These are phyloP conservation scores for Diplazon laetatorius DNA, from an alignment of 2,888 invertebrate genomes.

Conservation along the genomic window DNA sequence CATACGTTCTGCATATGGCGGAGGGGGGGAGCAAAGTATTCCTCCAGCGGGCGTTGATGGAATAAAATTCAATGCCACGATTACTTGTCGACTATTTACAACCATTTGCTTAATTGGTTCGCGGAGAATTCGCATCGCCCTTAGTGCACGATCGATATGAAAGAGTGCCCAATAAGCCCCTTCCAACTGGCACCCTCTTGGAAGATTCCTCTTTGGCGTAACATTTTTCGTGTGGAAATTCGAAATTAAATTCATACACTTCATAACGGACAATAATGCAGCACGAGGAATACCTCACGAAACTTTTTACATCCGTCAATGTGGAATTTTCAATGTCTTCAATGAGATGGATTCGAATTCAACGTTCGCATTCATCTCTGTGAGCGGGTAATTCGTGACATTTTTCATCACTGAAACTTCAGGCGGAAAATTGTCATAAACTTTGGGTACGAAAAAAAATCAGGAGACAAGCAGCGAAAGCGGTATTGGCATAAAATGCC, in stretches of 20 bases:
- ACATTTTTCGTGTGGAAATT: neutral
- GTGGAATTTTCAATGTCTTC: too few species aligned
- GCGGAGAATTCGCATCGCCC: slow-evolving; percentile 63
- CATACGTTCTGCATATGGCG: slow-evolving; percentile 52
- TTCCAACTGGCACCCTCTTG: neutral
- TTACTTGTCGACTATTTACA: slow-evolving; percentile 64
- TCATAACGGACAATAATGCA: too few species aligned
- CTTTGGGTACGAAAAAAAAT: neutral
- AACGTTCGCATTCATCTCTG: neutral
- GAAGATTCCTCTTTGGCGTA: neutral
- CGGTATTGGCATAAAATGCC: slow-evolving; percentile 63
- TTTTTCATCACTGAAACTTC: neutral
- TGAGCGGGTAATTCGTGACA: neutral
- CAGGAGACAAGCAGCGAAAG: neutral
- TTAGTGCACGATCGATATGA: slow-evolving; percentile 66
- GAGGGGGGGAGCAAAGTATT: slow-evolving; percentile 59
- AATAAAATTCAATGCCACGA: slow-evolving; percentile 66
- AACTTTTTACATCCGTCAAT: too few species aligned
- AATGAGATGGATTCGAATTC: neutral
- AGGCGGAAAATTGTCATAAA: neutral
- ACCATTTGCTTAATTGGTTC: slow-evolving; percentile 76
- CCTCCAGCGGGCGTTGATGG: slow-evolving; percentile 72
- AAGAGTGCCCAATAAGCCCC: slow-evolving; percentile 55
- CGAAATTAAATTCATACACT: too few species aligned
- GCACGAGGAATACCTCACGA: too few species aligned